Evolutionary conservation across 2,113 vertebrate genomes (phyloP), one percentile per base, ranked within the genome.

Genomic region (Symphodus melops): DNA sequence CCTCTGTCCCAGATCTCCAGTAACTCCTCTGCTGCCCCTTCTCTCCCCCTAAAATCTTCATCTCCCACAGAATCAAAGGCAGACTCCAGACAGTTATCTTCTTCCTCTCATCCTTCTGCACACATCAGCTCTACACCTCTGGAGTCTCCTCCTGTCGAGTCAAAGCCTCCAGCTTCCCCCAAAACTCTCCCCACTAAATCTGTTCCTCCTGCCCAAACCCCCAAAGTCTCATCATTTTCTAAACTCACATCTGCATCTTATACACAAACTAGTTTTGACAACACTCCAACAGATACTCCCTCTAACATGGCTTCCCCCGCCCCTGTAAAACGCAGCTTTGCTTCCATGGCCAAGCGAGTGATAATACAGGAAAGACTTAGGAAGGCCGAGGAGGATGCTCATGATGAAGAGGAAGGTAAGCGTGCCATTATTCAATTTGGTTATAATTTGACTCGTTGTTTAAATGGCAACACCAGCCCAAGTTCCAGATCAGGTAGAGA

Each of bases 291-390:
- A 44, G 49, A 70, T 37, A 20, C 74, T 20, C 28, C 63, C 11
- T 36, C 62, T 28, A 5, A 17, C 9, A 21, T n/a, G 1, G 28
- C 63, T 21, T 44, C 62, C 2, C 13, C 28, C 1, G 1, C 61
- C 8, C 77, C 70, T 0, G 0, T 20, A 7, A 91, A 76, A 65
- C 82, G 63, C 28, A 88, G 85, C 42, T 94, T 95, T 77, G 88
- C 84, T 17, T 76, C 81, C 16, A 16, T 90, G 57, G 94, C 92
- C 20, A 93, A 92, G 66, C 62, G 33, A 36, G 90, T 95, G 75
- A 91, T 95, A 19, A 81, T 94, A n/a, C 81, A 93, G 70, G 91
- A 92, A 80, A 87, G 91, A 72, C 83, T 93, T 33, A 83, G 82
- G 69, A 93, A 87, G 70, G 84, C 88, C 20, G 91, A 92, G 42